These are phyloP conservation scores for Nyctibius grandis DNA, from an alignment of 2,797 vertebrate genomes.

Conservation along the genomic window DNA sequence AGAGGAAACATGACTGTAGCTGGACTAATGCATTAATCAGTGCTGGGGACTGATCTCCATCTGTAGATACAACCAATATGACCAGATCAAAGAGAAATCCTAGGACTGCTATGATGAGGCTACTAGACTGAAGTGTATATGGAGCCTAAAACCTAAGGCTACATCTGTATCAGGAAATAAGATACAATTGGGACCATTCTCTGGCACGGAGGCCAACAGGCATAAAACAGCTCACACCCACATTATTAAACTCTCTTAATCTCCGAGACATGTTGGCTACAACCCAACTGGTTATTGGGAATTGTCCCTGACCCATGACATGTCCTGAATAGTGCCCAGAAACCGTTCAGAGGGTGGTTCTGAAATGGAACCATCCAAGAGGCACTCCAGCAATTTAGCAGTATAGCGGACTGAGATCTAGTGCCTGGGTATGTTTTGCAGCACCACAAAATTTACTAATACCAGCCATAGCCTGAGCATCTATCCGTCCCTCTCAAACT, in stretches of 20 bases:
- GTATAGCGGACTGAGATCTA: not conserved
- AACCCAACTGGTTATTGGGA: not conserved
- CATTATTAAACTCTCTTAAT: not conserved
- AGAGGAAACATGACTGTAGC: not conserved
- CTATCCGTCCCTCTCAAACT: not conserved
- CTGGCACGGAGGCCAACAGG: not conserved
- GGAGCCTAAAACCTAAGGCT: not conserved
- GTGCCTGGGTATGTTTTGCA: not conserved
- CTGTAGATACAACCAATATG: not conserved
- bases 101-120: not conserved
- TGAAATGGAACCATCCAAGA: not conserved
- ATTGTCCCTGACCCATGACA: rapidly evolving
- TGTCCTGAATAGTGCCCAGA: not conserved
- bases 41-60: not conserved
- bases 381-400: not conserved
- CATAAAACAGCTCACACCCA: not conserved
- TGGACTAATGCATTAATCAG: not conserved
- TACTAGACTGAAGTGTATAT: not conserved
- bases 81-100: not conserved
- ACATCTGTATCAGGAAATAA: not conserved
- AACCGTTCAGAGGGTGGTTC: not conserved
- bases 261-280: not conserved
- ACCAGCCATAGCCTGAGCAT: not conserved
- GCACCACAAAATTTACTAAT: not conserved
- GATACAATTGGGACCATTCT: not conserved